A percentile compares a stretch with the other conserved stretches of the same genome.
Conservation (phyloP, 2,888 invertebrate genomes). For the Drosophila lacicola region DNA sequence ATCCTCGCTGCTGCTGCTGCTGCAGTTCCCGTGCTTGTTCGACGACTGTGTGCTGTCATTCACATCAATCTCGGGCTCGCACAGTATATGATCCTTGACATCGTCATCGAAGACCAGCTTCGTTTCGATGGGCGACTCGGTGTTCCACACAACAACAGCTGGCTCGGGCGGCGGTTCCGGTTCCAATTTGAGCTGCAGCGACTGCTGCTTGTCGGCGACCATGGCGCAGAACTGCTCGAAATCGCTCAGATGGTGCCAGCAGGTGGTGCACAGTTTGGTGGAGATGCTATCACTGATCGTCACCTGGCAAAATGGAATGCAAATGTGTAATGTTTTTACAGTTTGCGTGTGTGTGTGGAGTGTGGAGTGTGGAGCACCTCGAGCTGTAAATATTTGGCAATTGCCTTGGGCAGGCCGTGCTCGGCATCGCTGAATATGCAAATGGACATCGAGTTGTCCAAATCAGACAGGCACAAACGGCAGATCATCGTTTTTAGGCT, state of each 20-base stretch:
- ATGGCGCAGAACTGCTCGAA: constrained; percentile 66
- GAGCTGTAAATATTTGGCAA: constrained; percentile 47
- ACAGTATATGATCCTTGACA: constrained; percentile 70
- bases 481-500: constrained; percentile 63
- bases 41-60: constrained; percentile 14
- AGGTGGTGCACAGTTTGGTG: constrained; percentile 56
- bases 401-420: constrained; percentile 48
- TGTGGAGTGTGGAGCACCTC: constrained; percentile 30
- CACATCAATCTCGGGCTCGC: constrained; percentile 75
- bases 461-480: constrained; percentile 68
- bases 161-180: constrained; percentile 63
- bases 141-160: constrained; percentile 54
- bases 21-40: constrained; percentile 7
- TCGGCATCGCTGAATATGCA: constrained; percentile 51
- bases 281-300: constrained; percentile 59
- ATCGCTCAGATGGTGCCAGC: constrained; percentile 60
- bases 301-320: constrained; percentile 35
- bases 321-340: not conserved
- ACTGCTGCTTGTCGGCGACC: constrained; percentile 66
- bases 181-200: constrained; percentile 59
- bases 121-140: constrained; percentile 47
- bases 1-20: constrained; percentile 7
- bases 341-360: not conserved
- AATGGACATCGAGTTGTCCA: constrained; percentile 39
- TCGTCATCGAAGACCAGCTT: constrained; percentile 59